Evolutionary conservation across 2,113 vertebrate genomes (phyloP).

Genomic region (Stomatorhinus ivindoensis): DNA sequence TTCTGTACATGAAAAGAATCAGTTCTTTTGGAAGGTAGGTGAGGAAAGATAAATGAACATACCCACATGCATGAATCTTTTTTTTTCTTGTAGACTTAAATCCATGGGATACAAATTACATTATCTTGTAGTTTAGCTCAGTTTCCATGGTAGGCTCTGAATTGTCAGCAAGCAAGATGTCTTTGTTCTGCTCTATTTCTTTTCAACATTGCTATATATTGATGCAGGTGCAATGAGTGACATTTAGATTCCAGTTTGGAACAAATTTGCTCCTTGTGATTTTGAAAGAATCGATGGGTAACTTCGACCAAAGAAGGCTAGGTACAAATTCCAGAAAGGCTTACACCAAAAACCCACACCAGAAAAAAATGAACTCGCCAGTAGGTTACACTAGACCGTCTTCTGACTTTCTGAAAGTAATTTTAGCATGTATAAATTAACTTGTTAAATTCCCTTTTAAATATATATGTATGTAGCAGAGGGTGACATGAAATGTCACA

Average conservation of each 20-base stretch:
- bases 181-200: constrained; percentile 36
- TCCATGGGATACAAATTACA: not conserved
- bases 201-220: constrained; percentile 49
- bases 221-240: constrained; percentile 24
- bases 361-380: not conserved
- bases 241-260: not conserved
- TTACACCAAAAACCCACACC: not conserved
- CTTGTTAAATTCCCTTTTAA: not conserved
- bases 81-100: not conserved
- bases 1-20: not conserved
- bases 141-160: constrained; percentile 41
- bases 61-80: not conserved
- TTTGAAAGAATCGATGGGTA: not conserved
- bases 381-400: not conserved
- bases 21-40: not conserved
- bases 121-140: constrained; percentile 45
- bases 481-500: not conserved
- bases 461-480: not conserved
- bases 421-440: not conserved
- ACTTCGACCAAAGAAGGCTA: not conserved
- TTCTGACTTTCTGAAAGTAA: not conserved
- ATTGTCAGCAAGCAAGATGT: constrained; percentile 23
- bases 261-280: not conserved
- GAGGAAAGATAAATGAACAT: not conserved
- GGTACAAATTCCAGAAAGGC: not conserved